Evolutionary conservation across 2,113 vertebrate genomes (phyloP).

Genomic region (Hucho hucho): DNA sequence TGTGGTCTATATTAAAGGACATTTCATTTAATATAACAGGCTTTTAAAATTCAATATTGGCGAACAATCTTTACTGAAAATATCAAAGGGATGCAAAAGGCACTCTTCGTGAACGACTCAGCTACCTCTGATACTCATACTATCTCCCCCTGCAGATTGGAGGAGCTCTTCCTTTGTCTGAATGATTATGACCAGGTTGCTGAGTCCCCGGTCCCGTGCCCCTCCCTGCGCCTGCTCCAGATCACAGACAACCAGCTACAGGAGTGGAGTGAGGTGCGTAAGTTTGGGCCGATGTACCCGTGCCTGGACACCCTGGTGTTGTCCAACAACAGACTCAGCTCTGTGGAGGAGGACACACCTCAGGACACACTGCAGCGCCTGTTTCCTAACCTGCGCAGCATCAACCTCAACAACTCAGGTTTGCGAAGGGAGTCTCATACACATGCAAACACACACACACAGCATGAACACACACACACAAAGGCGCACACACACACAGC

Average conservation of each 20-base stretch:
- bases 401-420: constrained; percentile 99
- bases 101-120: too few relatives aligned
- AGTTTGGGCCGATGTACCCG: constrained; percentile 91
- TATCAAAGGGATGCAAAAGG: too few relatives aligned
- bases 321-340: constrained; percentile 87
- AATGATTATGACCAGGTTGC: constrained; percentile 90
- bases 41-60: too few relatives aligned
- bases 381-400: constrained; percentile 89
- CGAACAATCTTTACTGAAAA: too few relatives aligned
- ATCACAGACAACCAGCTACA: constrained; percentile 96
- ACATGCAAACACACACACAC: neutral
- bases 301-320: constrained; percentile 85
- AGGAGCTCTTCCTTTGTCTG: constrained; percentile 98
- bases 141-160: constrained; percentile 77
- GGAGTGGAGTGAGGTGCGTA: constrained; percentile 91
- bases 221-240: constrained; percentile 91
- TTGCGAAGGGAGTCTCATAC: constrained; percentile 13
- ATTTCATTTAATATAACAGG: too few relatives aligned
- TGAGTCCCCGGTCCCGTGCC: constrained; percentile 81
- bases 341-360: constrained; percentile 77
- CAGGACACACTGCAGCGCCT: constrained; percentile 81
- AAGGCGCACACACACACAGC: neutral
- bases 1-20: too few relatives aligned
- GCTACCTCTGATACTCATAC: neutral
- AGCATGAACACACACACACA: neutral